These are phyloP conservation scores for Eonycteris spelaea DNA, from an alignment of 2,113 vertebrate species.

Conservation along the genomic window DNA sequence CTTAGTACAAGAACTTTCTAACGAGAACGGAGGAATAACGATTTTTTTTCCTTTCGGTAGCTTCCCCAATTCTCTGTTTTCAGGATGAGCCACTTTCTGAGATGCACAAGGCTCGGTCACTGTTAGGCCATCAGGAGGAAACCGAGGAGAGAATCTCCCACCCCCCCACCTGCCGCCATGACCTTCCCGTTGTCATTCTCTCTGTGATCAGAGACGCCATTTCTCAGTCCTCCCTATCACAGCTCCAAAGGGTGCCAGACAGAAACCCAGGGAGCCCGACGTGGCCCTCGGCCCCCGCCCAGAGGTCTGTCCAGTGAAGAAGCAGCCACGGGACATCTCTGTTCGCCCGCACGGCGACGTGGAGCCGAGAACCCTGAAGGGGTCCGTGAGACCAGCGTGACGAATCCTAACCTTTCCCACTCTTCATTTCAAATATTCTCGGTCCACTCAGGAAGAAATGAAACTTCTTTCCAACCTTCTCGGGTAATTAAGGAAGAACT, in stretches of 20 bases:
- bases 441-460: neutral
- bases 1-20: neutral
- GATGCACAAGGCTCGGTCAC: fast-evolving
- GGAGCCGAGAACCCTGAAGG: neutral
- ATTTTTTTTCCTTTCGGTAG: neutral
- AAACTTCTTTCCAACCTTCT: neutral
- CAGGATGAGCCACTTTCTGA: neutral
- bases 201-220: neutral
- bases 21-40: neutral
- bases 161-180: neutral
- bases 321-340: neutral
- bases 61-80: neutral
- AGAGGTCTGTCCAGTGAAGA: neutral
- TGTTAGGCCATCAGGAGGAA: neutral
- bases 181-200: fast-evolving
- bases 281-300: neutral
- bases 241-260: neutral
- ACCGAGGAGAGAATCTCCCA: fast-evolving
- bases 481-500: neutral
- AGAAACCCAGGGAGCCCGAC: neutral
- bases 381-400: fast-evolving
- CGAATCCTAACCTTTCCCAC: neutral
- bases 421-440: neutral
- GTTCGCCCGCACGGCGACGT: fast-evolving
- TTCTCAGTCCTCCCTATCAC: neutral